A percentile compares a stretch with the other conserved stretches of the same genome.
Conservation (phyloP, 2,888 invertebrate species). For the Noctua pronuba region DNA sequence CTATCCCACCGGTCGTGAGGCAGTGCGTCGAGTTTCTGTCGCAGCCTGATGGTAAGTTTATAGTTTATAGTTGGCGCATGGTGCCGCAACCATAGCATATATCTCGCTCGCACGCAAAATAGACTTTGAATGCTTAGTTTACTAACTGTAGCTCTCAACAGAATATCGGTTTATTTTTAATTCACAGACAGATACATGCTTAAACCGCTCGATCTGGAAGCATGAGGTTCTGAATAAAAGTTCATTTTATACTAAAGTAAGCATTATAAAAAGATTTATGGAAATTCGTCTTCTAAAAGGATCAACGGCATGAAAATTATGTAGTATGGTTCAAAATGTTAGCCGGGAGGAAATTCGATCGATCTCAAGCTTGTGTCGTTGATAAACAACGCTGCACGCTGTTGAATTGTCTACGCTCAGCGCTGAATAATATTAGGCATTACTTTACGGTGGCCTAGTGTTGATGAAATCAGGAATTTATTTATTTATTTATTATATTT, state of each 20-base stretch:
- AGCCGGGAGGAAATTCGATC: background rate
- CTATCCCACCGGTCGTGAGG: slow-evolving; percentile 97
- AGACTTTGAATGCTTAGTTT: background rate
- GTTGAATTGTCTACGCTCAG: background rate
- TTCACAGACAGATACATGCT: background rate
- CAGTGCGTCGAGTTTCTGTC: slow-evolving; percentile 97
- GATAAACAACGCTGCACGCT: background rate
- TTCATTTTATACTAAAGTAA: background rate
- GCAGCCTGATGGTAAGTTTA: slow-evolving; percentile 94
- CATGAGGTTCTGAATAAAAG: background rate
- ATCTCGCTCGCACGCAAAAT: background rate
- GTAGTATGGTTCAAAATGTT: background rate
- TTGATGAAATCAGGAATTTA: background rate
- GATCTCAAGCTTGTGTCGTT: background rate
- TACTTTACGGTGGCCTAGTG: background rate
- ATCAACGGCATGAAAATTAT: background rate
- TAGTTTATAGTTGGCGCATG: background rate
- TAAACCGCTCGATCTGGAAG: background rate
- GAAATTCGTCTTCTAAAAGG: background rate
- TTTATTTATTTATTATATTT: background rate
- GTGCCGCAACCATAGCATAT: background rate
- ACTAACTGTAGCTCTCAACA: background rate
- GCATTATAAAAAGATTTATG: background rate
- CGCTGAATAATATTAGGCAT: background rate
- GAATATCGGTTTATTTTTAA: background rate